Evolutionary conservation across 2,888 invertebrate genomes (phyloP).

Genomic region (Acleris holmiana): DNA sequence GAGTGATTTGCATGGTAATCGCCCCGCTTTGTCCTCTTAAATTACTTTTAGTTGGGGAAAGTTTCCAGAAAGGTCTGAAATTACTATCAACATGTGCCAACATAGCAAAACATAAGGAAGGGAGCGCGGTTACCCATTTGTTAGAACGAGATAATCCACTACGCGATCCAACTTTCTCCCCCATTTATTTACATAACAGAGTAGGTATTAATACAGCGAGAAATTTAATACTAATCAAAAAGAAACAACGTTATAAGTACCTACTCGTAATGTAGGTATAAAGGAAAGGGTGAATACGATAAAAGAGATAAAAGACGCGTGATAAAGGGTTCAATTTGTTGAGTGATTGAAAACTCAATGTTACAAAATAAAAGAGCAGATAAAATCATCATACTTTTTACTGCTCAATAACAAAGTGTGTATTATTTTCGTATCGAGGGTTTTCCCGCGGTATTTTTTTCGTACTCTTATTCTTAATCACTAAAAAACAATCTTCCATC

Average conservation of each 20-base stretch:
- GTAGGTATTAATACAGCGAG: conserved; percentile 35
- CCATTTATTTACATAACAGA: conserved; percentile 37
- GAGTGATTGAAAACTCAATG: too few relatives aligned
- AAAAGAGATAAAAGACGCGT: not conserved
- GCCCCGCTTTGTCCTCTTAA: conserved; percentile 11
- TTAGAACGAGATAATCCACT: conserved; percentile 49
- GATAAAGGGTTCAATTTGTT: not conserved
- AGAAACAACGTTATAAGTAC: conserved; percentile 25
- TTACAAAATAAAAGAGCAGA: too few relatives aligned
- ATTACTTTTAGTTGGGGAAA: conserved; percentile 23
- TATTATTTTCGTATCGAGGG: too few relatives aligned
- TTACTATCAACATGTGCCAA: conserved; percentile 51
- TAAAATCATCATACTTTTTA: too few relatives aligned
- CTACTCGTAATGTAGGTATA: not conserved
- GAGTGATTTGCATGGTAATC: conserved; percentile 16
- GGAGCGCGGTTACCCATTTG: conserved; percentile 53
- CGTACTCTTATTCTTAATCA: too few relatives aligned
- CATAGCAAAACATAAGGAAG: conserved; percentile 49
- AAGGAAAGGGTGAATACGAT: conserved; percentile 27
- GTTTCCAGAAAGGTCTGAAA: conserved; percentile 42
- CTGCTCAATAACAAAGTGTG: too few relatives aligned
- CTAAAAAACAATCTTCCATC: too few relatives aligned
- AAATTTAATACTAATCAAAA: conserved; percentile 36
- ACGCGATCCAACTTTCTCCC: conserved; percentile 39
- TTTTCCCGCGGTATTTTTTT: too few relatives aligned